Conservation (phyloP, 2,113 vertebrate species). For the Corythornis madagascariensis region DNA sequence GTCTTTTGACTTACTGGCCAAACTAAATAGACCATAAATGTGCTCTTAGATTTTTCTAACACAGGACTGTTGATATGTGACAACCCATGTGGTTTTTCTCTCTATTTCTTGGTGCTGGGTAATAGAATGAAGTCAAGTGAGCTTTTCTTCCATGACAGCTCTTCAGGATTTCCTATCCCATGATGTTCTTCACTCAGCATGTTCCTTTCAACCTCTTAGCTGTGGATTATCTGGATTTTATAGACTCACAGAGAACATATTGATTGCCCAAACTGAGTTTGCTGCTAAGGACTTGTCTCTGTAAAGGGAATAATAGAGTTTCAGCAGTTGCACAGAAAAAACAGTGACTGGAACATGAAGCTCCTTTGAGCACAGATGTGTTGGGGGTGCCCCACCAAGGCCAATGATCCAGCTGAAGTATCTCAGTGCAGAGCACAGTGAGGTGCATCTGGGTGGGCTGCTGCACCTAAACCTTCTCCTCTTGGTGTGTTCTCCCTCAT, state of each 20-base stretch:
- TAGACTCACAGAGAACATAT: not conserved
- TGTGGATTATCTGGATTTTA: not conserved
- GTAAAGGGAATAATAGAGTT: not conserved
- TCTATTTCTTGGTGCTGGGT: not conserved
- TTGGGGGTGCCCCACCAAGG: not conserved
- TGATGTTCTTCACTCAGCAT: not conserved
- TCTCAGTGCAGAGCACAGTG: slow-evolving; percentile 16
- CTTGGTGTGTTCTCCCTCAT: not conserved
- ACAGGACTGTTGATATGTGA: not conserved
- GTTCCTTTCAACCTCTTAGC: not conserved
- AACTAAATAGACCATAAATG: not conserved
- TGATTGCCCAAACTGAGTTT: not conserved
- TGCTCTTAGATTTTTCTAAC: not conserved
- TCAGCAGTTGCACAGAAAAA: not conserved
- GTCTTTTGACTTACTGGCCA: not conserved
- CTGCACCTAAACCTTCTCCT: slow-evolving; percentile 25
- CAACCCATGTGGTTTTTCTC: not conserved
- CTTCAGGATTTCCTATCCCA: not conserved
- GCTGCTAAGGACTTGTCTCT: not conserved
- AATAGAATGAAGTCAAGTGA: not conserved
- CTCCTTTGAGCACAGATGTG: not conserved
- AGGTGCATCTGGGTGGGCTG: slow-evolving; percentile 44
- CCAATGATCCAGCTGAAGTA: not conserved
- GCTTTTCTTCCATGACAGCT: not conserved
- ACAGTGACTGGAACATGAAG: not conserved